phyloP scores from a whole-genome alignment of 92 coral and sea anemone genomes.

The Metridium senile region DNA sequence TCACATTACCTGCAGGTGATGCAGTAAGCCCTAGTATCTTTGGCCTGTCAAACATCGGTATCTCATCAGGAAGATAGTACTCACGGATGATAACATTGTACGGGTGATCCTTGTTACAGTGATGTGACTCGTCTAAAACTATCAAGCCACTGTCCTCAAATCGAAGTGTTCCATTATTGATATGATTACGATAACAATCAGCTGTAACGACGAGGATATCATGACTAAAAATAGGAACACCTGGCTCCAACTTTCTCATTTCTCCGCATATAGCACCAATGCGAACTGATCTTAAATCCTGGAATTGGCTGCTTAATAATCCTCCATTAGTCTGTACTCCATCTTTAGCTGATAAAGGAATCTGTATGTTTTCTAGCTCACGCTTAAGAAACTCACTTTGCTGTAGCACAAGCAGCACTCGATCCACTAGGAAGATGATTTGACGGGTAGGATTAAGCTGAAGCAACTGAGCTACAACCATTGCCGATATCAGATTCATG shows the following conservation, averaged over 20 bases:
- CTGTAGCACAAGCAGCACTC: conserved; percentile 85
- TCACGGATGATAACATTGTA: conserved; percentile 90
- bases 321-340: conserved; percentile 6
- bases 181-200: conserved; percentile 84
- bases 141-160: conserved; percentile 83
- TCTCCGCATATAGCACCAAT: conserved; percentile 94
- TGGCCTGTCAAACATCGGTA: conserved; percentile 58
- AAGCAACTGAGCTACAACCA: conserved; percentile 75
- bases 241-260: conserved; percentile 81
- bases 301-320: not conserved
- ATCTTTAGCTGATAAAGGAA: conserved; percentile 30
- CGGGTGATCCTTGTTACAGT: conserved; percentile 90
- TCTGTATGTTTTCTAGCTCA: conserved; percentile 59
- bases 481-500: conserved; percentile 78
- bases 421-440: conserved; percentile 85
- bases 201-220: conserved; percentile 88
- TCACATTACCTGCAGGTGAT: conserved; percentile 83
- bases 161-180: conserved; percentile 87
- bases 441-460: conserved; percentile 85
- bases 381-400: conserved; percentile 74
- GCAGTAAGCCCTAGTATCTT: conserved; percentile 85
- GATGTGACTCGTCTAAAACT: conserved; percentile 86
- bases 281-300: conserved; percentile 55
- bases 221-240: conserved; percentile 81
- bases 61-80: conserved; percentile 70